A percentile compares a stretch with the other conserved stretches of the same genome.
These are phyloP conservation scores for Tachysurus vachellii DNA, from an alignment of 2,113 vertebrate genomes.

Conservation along the genomic window DNA sequence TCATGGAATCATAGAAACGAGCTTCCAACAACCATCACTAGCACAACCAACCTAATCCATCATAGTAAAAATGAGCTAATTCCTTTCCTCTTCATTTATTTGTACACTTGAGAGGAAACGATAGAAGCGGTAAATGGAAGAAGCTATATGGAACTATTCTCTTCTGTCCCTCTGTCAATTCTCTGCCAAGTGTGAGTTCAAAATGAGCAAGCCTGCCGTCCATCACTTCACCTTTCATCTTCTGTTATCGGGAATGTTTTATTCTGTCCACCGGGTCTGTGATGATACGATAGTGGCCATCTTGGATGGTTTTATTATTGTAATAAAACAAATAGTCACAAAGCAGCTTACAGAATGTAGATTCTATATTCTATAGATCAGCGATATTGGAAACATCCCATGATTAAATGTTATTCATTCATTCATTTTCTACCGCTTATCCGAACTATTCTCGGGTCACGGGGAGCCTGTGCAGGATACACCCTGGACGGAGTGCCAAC, in stretches of 20 bases:
- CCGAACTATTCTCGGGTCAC: too few relatives aligned
- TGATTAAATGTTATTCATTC: too few relatives aligned
- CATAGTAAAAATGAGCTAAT: not conserved
- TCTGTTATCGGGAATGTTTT: not conserved
- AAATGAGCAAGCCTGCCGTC: not conserved
- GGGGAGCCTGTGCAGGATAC: too few relatives aligned
- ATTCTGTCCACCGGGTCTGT: not conserved
- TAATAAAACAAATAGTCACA: not conserved
- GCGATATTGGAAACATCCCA: not conserved
- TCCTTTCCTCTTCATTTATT: not conserved
- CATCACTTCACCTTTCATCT: not conserved
- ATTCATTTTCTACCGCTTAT: too few relatives aligned
- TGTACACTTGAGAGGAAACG: not conserved
- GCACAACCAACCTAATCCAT: not conserved
- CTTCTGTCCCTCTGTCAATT: not conserved
- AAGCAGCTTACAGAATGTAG: not conserved
- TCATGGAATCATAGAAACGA: not conserved
- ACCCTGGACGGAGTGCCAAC: too few relatives aligned
- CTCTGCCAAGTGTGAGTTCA: not conserved
- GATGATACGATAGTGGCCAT: not conserved
- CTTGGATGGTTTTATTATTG: not conserved
- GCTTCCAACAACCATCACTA: not conserved
- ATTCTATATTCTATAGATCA: not conserved
- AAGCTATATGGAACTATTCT: not conserved
- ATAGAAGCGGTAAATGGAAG: not conserved